phyloP scores from a whole-genome alignment of 2,113 vertebrate species.

The Clarias macrocephalus region DNA sequence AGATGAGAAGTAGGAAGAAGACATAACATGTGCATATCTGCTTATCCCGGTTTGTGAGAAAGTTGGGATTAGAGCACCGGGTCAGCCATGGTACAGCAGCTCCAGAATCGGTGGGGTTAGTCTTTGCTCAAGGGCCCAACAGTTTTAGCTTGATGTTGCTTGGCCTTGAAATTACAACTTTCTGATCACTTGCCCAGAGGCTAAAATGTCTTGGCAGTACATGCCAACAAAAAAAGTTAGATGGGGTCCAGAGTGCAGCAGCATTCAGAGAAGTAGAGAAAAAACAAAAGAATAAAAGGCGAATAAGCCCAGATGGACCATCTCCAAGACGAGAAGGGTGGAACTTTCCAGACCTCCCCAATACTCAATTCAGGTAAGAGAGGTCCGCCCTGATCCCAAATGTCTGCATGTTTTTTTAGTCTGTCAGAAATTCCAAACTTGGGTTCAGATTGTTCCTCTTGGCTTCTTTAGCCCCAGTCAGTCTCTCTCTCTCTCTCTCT shows the following conservation, averaged over 20 bases:
- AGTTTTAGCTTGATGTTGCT: background rate
- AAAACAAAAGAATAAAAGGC: background rate
- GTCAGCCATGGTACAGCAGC: background rate
- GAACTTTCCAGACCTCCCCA: background rate
- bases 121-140: background rate
- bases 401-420: background rate
- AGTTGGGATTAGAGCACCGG: background rate
- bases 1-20: background rate
- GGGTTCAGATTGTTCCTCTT: background rate
- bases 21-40: background rate
- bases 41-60: background rate
- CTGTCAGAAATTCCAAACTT: background rate
- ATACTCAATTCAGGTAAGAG: background rate
- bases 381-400: background rate
- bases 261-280: background rate
- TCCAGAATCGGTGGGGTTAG: background rate
- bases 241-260: background rate
- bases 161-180: background rate
- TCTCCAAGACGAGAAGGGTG: background rate
- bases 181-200: background rate
- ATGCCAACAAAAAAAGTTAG: background rate
- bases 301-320: background rate
- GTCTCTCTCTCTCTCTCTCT: background rate
- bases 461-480: background rate
- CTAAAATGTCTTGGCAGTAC: background rate